Evolutionary conservation across 2,797 vertebrate genomes (phyloP).

Genomic region (Ambastaia sidthimunki): DNA sequence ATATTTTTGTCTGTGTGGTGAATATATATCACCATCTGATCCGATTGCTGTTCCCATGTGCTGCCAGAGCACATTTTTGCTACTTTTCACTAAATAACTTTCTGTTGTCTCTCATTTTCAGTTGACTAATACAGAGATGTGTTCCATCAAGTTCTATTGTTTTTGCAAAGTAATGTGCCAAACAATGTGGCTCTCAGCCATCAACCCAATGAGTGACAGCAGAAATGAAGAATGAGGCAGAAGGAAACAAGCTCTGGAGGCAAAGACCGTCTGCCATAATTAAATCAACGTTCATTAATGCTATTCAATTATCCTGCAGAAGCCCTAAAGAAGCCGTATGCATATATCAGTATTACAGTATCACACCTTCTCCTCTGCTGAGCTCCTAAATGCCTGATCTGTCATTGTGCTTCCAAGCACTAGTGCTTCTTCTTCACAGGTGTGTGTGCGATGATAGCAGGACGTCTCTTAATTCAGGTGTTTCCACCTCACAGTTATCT

Average conservation of each 20-base stretch:
- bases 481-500: slow-evolving; percentile 58
- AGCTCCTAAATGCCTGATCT: slow-evolving; percentile 27
- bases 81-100: background rate
- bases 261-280: slow-evolving; percentile 30
- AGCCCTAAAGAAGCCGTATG: slow-evolving; percentile 7
- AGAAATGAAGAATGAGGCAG: slow-evolving; percentile 41
- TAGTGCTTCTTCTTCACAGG: slow-evolving; percentile 28
- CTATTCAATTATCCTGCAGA: slow-evolving; percentile 48
- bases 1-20: background rate
- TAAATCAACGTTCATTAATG: slow-evolving; percentile 46
- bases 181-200: slow-evolving; percentile 16
- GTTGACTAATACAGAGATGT: background rate
- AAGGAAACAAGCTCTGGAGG: slow-evolving; percentile 20
- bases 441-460: slow-evolving; percentile 35
- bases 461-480: slow-evolving; percentile 44
- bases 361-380: slow-evolving; percentile 5
- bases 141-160: background rate
- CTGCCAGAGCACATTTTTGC: background rate
- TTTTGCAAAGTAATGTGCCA: slow-evolving; percentile 14
- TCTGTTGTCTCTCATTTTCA: background rate
- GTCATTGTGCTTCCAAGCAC: slow-evolving; percentile 35
- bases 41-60: background rate
- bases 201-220: slow-evolving; percentile 36
- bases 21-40: background rate
- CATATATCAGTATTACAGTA: slow-evolving; percentile 31